phyloP scores from a whole-genome alignment of 2,113 vertebrate species.

The sheep (Ovis aries) region ARS-UI_Ramb_v3.0 NC_056056.1:166702501-166703000 shows the following conservation, averaged over 20 bases:
- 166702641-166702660: neutral
- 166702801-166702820: neutral
- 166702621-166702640: neutral
- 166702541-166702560: neutral
- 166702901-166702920: slow-evolving; percentile 93
- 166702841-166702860: neutral
- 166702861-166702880: slow-evolving; percentile 43
- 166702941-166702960: slow-evolving; percentile 93
- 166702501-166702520: neutral
- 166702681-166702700: neutral
- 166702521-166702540: neutral
- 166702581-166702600: slow-evolving; percentile 12
- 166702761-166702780: neutral
- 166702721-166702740: neutral
- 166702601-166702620: neutral
- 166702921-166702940: slow-evolving; percentile 90
- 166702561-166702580: neutral
- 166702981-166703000: slow-evolving; percentile 94
- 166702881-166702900: neutral
- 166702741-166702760: neutral
- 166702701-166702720: neutral
- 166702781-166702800: neutral
- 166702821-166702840: slow-evolving; percentile 35
- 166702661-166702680: neutral
- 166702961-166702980: slow-evolving; percentile 93